Evolutionary conservation across 1,140 invertebrate genomes (phyloP), one percentile per base, ranked within the genome.

Genomic region (Lepidurus arcticus): DNA sequence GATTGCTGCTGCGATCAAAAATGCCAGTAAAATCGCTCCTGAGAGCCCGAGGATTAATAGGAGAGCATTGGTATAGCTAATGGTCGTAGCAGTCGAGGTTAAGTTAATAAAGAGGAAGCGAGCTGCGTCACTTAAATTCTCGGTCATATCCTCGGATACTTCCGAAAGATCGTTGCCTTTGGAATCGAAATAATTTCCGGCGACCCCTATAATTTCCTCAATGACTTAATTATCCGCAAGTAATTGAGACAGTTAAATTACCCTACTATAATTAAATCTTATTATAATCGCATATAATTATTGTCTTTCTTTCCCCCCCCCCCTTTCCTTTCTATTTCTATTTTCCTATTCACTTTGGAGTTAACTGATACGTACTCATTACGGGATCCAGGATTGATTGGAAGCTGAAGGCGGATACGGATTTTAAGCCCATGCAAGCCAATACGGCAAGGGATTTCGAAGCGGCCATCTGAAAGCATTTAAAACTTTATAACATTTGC

Each of bases 1-100:
- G 42, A 73, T 21, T 44, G 44, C 43, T 24, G 73, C 73, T 44
- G 44, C 42, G 13, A 78, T 21, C 26, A n/a, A 44, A 26, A 78
- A 74, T 7, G 44, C 73, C 26, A 44, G n/a, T 16, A 78, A 75
- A 44, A 78, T 75, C 7, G 43, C 73, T 45, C 42, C 73, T 34
- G 78, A 78, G 13, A 78, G 42, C n/a, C 24, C 21, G 7, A 78
- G 43, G 43, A 78, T 78, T 13, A 78, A 44, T 10, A 78, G 8
- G 16, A 78, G 73, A 24, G 78, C 78, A 44, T 78, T 78, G 65
- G 42, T 44, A 21, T 78, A 44, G 44, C 16, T 78, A 21, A 78
- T 44, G 5, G 42, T 43, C 43, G 78, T 9, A 44, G 78, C 21
- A 21, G 78, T 75, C 42, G 73, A 73, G 16, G 75, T 24, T 43